Evolutionary conservation across 2,888 invertebrate genomes (phyloP), one percentile per base, ranked within the genome.

Genomic region (Cheilosia urbana): DNA sequence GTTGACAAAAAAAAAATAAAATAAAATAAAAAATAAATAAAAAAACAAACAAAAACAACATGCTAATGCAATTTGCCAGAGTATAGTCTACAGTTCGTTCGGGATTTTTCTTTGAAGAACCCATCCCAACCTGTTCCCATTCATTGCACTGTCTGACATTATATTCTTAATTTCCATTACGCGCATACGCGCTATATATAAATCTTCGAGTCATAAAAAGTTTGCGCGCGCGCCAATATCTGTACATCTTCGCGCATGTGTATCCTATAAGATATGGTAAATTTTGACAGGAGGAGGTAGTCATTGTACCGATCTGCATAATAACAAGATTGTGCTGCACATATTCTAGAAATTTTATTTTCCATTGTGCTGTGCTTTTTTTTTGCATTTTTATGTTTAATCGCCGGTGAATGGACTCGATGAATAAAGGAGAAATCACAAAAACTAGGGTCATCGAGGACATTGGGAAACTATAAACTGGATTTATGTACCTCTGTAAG

Each of bases 51-150:
- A 75, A 65, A 75, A 75, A 76, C 53, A 80, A 60, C 65, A 80
- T 80, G 75, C 71, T 71, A 71, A 75, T 80, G 75, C 84, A 84
- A 84, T 84, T 84, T 84, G 84, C 75, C 75, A 73, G 62, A 42
- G 30, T 30, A 30, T 30, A 30, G 30, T 9, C 62, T 37, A 11
- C 47, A 42, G 55, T 27, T 55, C 40, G 30, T 65, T n/a, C 42
- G 60, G 55, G 19, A 13, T 47, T 30, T 19, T 42, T 19, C 7
- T 37, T 58, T n/a, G 21, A 60, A 47, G 55, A 58, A 47, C 73
- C 47, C 55, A 66, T 72, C 76, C 19, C 85, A 81, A 85, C 85
- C 85, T 85, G 85, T 85, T 85, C 81, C 77, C 27, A 85, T 85
- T 85, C 76, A 72, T 17, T 60, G 80, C 85, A 85, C 81, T 80